A percentile compares a stretch with the other conserved stretches of the same genome.
These are phyloP conservation scores for Onychorhynchus coronatus DNA, from an alignment of 2,113 vertebrate genomes.

Conservation along the genomic window DNA sequence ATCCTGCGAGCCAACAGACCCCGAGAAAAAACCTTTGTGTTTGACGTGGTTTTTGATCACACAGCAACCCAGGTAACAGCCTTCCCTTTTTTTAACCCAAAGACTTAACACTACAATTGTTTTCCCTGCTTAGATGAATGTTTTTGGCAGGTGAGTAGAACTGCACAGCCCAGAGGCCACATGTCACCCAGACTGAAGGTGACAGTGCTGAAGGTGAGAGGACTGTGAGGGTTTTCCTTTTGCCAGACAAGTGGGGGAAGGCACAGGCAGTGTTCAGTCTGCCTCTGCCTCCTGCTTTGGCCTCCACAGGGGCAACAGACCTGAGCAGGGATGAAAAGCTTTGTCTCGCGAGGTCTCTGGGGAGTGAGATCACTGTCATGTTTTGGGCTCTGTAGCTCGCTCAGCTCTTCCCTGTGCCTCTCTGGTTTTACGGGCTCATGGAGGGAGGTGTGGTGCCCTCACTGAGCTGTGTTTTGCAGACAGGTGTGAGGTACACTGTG, in stretches of 20 bases:
- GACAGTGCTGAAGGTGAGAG: neutral
- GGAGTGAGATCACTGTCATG: neutral
- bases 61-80: slow-evolving; percentile 58
- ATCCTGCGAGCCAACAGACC: slow-evolving; percentile 48
- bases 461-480: neutral
- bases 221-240: neutral
- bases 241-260: neutral
- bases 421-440: neutral
- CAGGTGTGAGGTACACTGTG: neutral
- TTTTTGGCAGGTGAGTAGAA: neutral
- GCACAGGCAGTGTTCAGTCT: fast-evolving
- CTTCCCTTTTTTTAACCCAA: neutral
- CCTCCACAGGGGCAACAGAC: neutral
- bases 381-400: neutral
- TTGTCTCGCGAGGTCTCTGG: neutral
- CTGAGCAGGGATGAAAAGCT: neutral
- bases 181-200: neutral
- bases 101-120: neutral
- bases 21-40: slow-evolving; percentile 65
- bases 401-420: neutral
- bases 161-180: neutral
- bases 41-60: slow-evolving; percentile 63
- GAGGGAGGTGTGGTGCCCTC: neutral
- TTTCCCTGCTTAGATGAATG: neutral
- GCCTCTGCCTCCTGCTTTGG: neutral